These are phyloP conservation scores for Acipenser oxyrinchus DNA, from an alignment of 2,797 vertebrate species.

Conservation along the genomic window DNA sequence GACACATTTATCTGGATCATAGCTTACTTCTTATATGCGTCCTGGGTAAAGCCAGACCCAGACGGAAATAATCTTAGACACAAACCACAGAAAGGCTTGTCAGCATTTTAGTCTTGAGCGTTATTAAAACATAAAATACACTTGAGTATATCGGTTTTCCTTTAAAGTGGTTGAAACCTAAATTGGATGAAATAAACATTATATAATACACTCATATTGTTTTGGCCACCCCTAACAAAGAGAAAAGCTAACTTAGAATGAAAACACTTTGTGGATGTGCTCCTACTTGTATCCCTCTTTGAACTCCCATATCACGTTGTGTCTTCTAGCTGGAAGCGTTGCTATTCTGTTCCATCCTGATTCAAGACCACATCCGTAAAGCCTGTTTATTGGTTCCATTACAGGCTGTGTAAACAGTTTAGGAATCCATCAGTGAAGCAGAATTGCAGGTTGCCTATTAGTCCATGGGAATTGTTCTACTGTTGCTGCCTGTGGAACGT, in stretches of 20 bases:
- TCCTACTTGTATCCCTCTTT: constrained; percentile 15
- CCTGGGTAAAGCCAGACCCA: not conserved
- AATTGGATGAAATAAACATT: not conserved
- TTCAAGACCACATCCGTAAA: constrained; percentile 7
- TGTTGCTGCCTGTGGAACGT: not conserved
- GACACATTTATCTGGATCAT: not conserved
- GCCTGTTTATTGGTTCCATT: constrained; percentile 6
- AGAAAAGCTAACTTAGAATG: constrained; percentile 22
- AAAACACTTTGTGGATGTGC: constrained; percentile 20
- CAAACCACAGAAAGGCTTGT: not conserved
- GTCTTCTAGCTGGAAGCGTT: constrained; percentile 3
- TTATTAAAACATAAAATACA: constrained; percentile 6
- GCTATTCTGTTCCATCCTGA: not conserved
- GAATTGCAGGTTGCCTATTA: not conserved
- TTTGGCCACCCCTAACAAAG: constrained; percentile 5
- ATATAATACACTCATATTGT: constrained; percentile 12
- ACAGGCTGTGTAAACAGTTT: not conserved
- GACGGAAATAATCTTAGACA: not conserved
- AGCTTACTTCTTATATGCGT: not conserved
- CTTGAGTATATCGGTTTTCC: not conserved
- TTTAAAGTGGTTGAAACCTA: not conserved
- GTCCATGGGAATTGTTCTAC: not conserved
- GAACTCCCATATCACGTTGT: constrained; percentile 12
- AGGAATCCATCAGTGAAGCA: constrained; percentile 1
- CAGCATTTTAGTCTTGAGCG: not conserved